Evolutionary conservation across 2,888 invertebrate genomes (phyloP), one percentile per base, ranked within the genome.

Genomic region (Noctua comes): DNA sequence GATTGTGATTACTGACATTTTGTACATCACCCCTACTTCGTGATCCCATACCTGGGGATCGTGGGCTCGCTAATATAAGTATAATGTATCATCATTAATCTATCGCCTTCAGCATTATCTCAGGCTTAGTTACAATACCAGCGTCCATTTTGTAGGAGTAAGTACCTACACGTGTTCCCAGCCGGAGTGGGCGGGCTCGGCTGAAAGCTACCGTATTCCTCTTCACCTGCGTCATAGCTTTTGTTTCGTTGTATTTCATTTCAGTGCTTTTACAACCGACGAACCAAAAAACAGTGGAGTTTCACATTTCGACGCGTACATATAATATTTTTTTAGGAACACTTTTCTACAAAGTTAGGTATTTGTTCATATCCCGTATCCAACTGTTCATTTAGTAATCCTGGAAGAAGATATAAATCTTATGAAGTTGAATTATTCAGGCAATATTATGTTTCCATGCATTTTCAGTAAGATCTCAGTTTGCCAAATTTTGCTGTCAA

Each of bases 81-180:
- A 65, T 76, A 82, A 86, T 86, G 68, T 73, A 4, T 79, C 73
- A 77, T 84, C 78, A 84, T 88, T 81, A 86, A 79, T 88, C 76
- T 66, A 68, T 78, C 46, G 68, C 68, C 68, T 70, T 66, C 46
- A 68, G 73, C 57, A 40, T 84, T 81, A 86, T 84, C 73, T 76
- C 66, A 36, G 73, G 77, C 66, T 86, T 86, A 86, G 81, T 71
- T 64, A 54, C 54, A 71, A 74, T 54, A 59, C 48, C 73, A 72
- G 51, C 68, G 66, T 18, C 57, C 69, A 65, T 84, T 80, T 86
- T 82, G 70, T 83, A 74, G 57, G 43, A 66, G 24, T n/a, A 24
- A 11, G 10, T 18, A 27, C 18, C 59, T 57, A 68, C 75, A 27
- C 51, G 57, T 68, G 71, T 54, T 65, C 59, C 21, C 8, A 18